phyloP scores from a whole-genome alignment of 30 jellyfish, hydroid and myxozoan genomes.

The Aurelia coerulea region DNA sequence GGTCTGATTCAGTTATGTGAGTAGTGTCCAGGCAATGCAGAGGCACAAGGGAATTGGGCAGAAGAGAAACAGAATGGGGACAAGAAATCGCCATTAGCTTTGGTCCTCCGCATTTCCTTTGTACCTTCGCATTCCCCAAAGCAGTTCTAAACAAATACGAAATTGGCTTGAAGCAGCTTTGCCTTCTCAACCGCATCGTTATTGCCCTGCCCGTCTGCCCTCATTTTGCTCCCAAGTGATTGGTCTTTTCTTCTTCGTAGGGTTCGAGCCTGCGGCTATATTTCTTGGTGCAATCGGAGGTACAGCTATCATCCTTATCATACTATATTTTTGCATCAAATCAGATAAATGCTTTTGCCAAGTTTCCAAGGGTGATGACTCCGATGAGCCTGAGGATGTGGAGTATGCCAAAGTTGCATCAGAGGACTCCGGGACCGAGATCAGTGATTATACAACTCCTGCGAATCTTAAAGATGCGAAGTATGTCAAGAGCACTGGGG shows the following conservation, averaged over 20 bases:
- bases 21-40: too few relatives aligned
- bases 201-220: too few relatives aligned
- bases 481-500: constrained; percentile 38
- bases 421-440: constrained; percentile 51
- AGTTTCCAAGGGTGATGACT: constrained; percentile 26
- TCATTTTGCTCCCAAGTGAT: not conserved
- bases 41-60: too few relatives aligned
- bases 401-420: constrained; percentile 60
- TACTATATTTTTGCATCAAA: constrained; percentile 61
- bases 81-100: too few relatives aligned
- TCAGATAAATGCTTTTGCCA: constrained; percentile 68
- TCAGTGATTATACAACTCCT: constrained; percentile 15
- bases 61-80: too few relatives aligned
- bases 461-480: constrained; percentile 10
- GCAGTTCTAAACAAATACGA: not conserved
- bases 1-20: too few relatives aligned
- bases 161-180: not conserved
- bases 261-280: constrained; percentile 72
- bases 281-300: constrained; percentile 76
- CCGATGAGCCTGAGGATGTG: constrained; percentile 41
- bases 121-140: not conserved
- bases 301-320: constrained; percentile 49
- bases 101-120: too few relatives aligned
- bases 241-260: constrained; percentile 16
- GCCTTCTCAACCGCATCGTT: not conserved